Evolutionary conservation across 2,888 invertebrate genomes (phyloP).

Genomic region (Lamellibrachia columna): DNA sequence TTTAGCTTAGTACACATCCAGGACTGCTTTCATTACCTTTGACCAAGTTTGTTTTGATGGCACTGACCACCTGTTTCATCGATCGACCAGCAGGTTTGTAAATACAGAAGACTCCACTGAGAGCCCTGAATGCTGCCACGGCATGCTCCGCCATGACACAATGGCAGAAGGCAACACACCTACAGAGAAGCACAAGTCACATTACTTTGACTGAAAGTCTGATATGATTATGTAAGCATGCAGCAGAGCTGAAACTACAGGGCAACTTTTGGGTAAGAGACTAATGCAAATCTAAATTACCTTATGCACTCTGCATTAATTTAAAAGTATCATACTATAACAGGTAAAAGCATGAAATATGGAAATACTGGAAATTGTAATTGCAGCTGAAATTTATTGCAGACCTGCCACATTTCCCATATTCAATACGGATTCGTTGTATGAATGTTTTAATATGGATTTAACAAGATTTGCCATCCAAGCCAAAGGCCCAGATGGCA

Average conservation of each 20-base stretch:
- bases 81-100: slow-evolving; percentile 56
- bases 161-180: not conserved
- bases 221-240: too few species aligned
- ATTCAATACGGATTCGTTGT: too few species aligned
- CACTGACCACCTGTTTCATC: slow-evolving; percentile 34
- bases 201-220: not conserved
- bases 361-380: not conserved
- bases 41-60: slow-evolving; percentile 46
- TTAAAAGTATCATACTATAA: not conserved
- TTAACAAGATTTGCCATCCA: not conserved
- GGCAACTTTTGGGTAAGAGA: too few species aligned
- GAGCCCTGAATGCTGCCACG: slow-evolving; percentile 39
- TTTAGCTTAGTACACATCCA: not conserved
- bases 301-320: too few species aligned
- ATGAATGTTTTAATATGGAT: too few species aligned
- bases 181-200: not conserved
- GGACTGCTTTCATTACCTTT: slow-evolving; percentile 43
- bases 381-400: not conserved
- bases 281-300: too few species aligned
- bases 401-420: too few species aligned
- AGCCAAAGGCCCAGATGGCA: too few species aligned
- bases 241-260: too few species aligned
- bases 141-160: slow-evolving; percentile 30
- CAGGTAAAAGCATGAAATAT: slow-evolving; percentile 13
- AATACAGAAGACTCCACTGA: slow-evolving; percentile 60